Conservation (phyloP, 2,797 vertebrate genomes). For the Cirrhinus molitorella region DNA sequence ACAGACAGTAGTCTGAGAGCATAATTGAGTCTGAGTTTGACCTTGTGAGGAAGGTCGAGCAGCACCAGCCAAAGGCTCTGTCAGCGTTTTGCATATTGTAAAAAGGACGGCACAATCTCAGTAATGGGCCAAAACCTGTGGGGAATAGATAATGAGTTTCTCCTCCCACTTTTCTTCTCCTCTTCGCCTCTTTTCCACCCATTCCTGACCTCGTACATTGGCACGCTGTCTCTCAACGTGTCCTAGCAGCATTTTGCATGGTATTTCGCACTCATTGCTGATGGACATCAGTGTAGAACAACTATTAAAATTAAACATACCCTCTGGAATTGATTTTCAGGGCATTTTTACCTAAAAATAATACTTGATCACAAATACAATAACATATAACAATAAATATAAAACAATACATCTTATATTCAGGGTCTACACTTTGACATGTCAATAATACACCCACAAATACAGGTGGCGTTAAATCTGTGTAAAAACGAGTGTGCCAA, state of each 20-base stretch:
- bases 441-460: too few species aligned
- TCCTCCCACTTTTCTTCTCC: slow-evolving; percentile 48
- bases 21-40: slow-evolving; percentile 85
- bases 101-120: slow-evolving; percentile 77
- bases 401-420: too few species aligned
- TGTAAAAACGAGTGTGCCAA: too few species aligned
- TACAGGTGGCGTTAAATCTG: too few species aligned
- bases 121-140: slow-evolving; percentile 72
- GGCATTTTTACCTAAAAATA: neutral
- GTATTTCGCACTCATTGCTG: slow-evolving; percentile 14
- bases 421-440: too few species aligned
- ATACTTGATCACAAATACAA: neutral
- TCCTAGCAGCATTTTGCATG: slow-evolving; percentile 12
- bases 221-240: neutral
- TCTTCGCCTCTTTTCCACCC: slow-evolving; percentile 55
- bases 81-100: slow-evolving; percentile 86
- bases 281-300: slow-evolving; percentile 34
- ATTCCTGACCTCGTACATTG: slow-evolving; percentile 48
- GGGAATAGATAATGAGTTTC: slow-evolving; percentile 65
- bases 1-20: slow-evolving; percentile 84
- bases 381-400: too few species aligned
- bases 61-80: slow-evolving; percentile 85
- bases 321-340: neutral
- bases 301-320: neutral
- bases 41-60: slow-evolving; percentile 85